Base-by-base conservation (phyloP, 2,113 vertebrate species). In the Muscicapa adusta region DNA sequence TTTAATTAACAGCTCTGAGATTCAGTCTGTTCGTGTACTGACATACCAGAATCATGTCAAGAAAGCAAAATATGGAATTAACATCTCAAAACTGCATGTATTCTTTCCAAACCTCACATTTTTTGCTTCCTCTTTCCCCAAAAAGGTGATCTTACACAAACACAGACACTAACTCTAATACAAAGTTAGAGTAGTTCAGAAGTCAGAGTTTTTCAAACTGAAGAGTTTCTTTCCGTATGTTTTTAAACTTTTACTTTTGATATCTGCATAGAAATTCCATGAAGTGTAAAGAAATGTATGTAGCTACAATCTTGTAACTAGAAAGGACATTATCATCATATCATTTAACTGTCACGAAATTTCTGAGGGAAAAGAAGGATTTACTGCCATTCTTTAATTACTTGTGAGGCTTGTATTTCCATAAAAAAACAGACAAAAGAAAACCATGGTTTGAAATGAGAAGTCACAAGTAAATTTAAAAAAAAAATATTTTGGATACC, bases 1-100 rank as follows among this genome's bases (percentile, higher is more conserved):
- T 67, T 95, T 86, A 85, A 96, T 88, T 94, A 78, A 38, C 91
- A 90, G 82, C 80, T 93, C 78, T 58, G 25, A 93, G 79, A 85
- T 70, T 91, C 85, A 68, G 91, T 94, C 89, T 83, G 76, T 91
- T 92, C 62, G 1, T 80, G 67, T 66, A 90, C 28, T 84, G 76
- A 89, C 53, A 68, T 33, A 88, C 62, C 85, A 95, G 88, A 80
- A 85, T 81, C 86, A 70, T 53, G 85, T 90, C 88, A 73, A 48
- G 60, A 91, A 95, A 96, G 89, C 71, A 93, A 91, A 84, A 89
- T 53, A 76, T 28, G 70, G 60, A 66, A 79, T 36, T 78, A 62
- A 38, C 4, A 5, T 70, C 62, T 87, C 72, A 82, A 87, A 45
- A 43, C 7, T 62, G 17, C 38, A 54, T 18, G 33, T 25, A 72